Percentiles rank a stretch among this genome's conserved stretches.
Evolutionary conservation across 2,888 invertebrate genomes (phyloP).

Genomic region (Cartodere bifasciata): DNA sequence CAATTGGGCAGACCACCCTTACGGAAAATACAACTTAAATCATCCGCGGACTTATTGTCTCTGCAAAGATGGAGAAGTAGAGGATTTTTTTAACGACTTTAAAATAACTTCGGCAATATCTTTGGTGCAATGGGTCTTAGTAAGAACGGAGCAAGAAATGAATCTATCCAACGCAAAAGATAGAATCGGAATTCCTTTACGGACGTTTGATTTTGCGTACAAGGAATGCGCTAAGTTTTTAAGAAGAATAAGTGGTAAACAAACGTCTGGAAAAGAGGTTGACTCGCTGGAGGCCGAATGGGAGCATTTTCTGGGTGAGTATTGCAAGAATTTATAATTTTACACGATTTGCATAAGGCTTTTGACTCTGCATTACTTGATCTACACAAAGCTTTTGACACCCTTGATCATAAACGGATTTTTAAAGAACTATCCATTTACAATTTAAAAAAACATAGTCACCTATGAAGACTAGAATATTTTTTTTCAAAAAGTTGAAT

Average conservation of each 20-base stretch:
- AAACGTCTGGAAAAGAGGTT: slow-evolving; percentile 42
- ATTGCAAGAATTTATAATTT: too few species aligned
- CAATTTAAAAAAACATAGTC: too few species aligned
- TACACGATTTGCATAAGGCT: too few species aligned
- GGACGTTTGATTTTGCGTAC: slow-evolving; percentile 54
- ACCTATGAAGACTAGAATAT: too few species aligned
- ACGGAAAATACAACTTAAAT: slow-evolving; percentile 46
- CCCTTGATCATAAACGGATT: too few species aligned
- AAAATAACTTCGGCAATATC: slow-evolving; percentile 66
- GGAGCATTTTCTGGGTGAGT: slow-evolving; percentile 53
- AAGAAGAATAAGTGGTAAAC: slow-evolving; percentile 45
- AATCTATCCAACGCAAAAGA: slow-evolving; percentile 41
- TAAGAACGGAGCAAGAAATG: slow-evolving; percentile 21
- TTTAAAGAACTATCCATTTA: too few species aligned
- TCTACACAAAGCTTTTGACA: too few species aligned
- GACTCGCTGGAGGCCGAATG: slow-evolving; percentile 43
- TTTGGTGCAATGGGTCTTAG: slow-evolving; percentile 51
- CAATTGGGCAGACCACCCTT: slow-evolving; percentile 50
- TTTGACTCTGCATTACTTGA: too few species aligned
- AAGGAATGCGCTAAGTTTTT: slow-evolving; percentile 55
- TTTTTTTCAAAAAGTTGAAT: too few species aligned
- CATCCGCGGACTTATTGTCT: slow-evolving; percentile 62
- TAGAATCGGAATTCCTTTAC: slow-evolving; percentile 41
- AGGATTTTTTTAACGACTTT: slow-evolving; percentile 56
- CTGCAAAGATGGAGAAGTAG: slow-evolving; percentile 41